Evolutionary conservation across 2,888 invertebrate species (phyloP), one percentile per base, ranked within the genome.

Genomic region (Notodonta ziczac): DNA sequence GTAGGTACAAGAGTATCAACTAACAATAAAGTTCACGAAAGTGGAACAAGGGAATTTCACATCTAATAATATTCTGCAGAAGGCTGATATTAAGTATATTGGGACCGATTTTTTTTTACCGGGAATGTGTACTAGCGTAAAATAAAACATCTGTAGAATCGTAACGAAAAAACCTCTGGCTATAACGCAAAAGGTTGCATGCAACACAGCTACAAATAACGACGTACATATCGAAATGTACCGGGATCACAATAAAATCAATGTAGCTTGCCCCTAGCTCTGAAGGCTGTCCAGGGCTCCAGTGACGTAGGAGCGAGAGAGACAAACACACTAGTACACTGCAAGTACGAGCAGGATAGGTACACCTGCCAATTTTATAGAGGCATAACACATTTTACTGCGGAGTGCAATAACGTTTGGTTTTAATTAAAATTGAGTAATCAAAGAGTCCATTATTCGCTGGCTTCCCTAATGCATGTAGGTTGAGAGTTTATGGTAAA

Each of bases 201-300:
- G 24, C 52, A 52, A 52, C 32, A 52, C 52, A 35, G 9, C 39
- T 39, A 54, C 39, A n/a, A 54, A n/a, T 54, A 50, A 39, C 39
- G 39, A 8, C 14, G 24, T 39, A 35, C 14, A 39, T n/a, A 39
- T 54, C 14, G 39, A 54, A 54, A 54, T 39, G 42, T 61, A 42
- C 63, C 60, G 69, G 66, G 69, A 76, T 73, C 67, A 67, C 75
- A 81, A 80, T 81, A 84, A 85, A 85, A 85, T 85, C 85, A 83
- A 85, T 85, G 84, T 78, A 83, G 85, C 72, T 66, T 70, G 65
- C 72, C 78, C 76, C 70, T 74, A 72, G 66, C 69, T 60, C 60
- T 66, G 78, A 72, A 81, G 80, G 74, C 80, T 81, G 74, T 74
- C 79, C 80, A 82, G 80, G 76, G 73, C 44, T 62, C 52, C 64